These are phyloP conservation scores for Penaeus vannamei DNA, from an alignment of 1,140 invertebrate species.

Conservation along the genomic window DNA sequence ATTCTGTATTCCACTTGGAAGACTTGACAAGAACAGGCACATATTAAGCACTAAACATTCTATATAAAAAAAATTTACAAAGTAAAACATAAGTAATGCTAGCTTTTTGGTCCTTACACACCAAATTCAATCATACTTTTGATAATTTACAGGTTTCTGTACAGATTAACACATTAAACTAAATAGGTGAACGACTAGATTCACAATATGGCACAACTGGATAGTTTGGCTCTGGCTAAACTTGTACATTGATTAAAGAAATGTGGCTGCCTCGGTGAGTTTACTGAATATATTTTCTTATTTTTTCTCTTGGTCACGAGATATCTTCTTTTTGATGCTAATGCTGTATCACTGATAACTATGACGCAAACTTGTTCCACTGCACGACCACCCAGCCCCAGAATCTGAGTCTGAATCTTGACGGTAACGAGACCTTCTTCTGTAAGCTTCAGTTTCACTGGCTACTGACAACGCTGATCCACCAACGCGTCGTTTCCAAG, in stretches of 20 bases:
- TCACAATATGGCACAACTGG: too few species aligned
- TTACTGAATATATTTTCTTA: neutral
- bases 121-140: too few species aligned
- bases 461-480: conserved; percentile 40
- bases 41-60: conserved; percentile 20
- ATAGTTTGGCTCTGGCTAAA: too few species aligned
- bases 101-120: too few species aligned
- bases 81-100: too few species aligned
- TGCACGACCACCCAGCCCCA: conserved; percentile 44
- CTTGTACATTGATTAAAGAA: neutral
- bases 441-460: conserved; percentile 47
- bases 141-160: too few species aligned
- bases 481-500: neutral
- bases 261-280: conserved; percentile 1
- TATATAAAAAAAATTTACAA: conserved; percentile 18
- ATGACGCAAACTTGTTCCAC: conserved; percentile 39
- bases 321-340: too few species aligned
- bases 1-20: conserved; percentile 9
- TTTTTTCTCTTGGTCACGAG: too few species aligned
- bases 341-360: neutral
- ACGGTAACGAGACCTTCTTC: conserved; percentile 34
- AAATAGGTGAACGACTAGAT: too few species aligned
- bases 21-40: conserved; percentile 37
- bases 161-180: too few species aligned
- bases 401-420: conserved; percentile 48